These are phyloP conservation scores for Urocitellus parryii DNA, from an alignment of 2,113 vertebrate genomes.

Conservation along the genomic window DNA sequence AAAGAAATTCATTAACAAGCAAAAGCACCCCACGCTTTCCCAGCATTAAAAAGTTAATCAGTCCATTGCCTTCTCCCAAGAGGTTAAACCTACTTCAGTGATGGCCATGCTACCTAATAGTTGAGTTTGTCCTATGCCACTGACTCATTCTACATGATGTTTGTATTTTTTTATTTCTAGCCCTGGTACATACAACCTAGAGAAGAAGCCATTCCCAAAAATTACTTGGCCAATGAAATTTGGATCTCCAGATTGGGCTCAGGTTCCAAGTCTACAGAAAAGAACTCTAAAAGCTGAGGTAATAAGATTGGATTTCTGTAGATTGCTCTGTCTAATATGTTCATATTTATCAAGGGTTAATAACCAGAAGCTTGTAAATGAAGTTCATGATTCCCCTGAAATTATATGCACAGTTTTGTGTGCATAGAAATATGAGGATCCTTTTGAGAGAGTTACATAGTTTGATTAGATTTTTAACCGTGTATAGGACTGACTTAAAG, in stretches of 20 bases:
- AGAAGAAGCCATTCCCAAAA: conserved; percentile 78
- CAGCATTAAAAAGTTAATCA: neutral
- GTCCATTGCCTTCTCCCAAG: neutral
- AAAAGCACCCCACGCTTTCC: neutral
- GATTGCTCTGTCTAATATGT: neutral
- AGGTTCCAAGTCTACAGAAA: conserved; percentile 84
- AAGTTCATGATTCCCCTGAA: neutral
- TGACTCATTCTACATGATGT: neutral
- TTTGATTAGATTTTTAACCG: conserved; percentile 16
- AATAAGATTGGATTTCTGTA: conserved; percentile 7
- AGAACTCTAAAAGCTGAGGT: conserved; percentile 89
- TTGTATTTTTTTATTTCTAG: conserved; percentile 80
- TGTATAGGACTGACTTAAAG: neutral
- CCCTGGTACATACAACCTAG: conserved; percentile 88
- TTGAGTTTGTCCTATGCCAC: neutral
- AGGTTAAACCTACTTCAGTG: neutral
- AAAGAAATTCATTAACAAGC: neutral
- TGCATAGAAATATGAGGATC: neutral
- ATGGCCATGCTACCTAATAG: neutral
- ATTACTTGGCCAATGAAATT: conserved; percentile 94
- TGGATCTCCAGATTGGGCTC: conserved; percentile 92
- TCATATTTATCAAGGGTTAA: neutral
- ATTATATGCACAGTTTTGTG: neutral
- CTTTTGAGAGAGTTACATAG: neutral
- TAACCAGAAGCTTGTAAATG: neutral